Evolutionary conservation across 2,113 vertebrate genomes (phyloP).

Genomic region (Cairina moschata): DNA sequence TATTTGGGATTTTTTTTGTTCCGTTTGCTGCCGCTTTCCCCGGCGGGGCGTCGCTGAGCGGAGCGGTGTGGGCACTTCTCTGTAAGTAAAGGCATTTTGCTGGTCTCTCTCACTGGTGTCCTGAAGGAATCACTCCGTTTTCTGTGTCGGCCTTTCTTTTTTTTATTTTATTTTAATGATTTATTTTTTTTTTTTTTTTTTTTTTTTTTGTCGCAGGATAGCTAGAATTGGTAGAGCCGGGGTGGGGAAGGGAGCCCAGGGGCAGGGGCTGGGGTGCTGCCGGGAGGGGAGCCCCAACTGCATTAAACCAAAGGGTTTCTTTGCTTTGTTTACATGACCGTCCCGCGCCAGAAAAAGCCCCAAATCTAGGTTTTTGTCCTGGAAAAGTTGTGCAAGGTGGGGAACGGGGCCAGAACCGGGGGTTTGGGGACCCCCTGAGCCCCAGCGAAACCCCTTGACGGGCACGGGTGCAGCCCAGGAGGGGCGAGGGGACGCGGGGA

Average conservation of each 20-base stretch:
- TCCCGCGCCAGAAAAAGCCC: neutral
- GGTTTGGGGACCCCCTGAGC: neutral
- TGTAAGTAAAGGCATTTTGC: neutral
- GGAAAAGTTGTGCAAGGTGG: neutral
- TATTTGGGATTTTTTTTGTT: neutral
- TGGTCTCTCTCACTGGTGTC: conserved; percentile 17
- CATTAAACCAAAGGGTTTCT: conserved; percentile 69
- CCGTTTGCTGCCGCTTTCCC: neutral
- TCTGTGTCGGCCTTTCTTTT: neutral
- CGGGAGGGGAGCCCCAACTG: neutral
- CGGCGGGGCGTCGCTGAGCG: neutral
- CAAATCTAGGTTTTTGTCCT: conserved; percentile 39
- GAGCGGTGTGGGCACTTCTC: neutral
- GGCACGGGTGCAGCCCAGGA: neutral
- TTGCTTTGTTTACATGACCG: conserved; percentile 67
- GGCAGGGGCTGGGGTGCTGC: neutral
- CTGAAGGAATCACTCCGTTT: conserved; percentile 7
- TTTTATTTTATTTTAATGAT: neutral
- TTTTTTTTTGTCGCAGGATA: neutral
- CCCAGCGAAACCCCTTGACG: neutral
- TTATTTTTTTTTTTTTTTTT: neutral
- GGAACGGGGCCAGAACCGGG: neutral
- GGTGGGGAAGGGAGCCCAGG: neutral
- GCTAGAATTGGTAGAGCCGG: neutral
- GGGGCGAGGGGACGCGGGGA: neutral